phyloP scores from a whole-genome alignment of 2,888 invertebrate species.

The Himalopsyche japonica region DNA sequence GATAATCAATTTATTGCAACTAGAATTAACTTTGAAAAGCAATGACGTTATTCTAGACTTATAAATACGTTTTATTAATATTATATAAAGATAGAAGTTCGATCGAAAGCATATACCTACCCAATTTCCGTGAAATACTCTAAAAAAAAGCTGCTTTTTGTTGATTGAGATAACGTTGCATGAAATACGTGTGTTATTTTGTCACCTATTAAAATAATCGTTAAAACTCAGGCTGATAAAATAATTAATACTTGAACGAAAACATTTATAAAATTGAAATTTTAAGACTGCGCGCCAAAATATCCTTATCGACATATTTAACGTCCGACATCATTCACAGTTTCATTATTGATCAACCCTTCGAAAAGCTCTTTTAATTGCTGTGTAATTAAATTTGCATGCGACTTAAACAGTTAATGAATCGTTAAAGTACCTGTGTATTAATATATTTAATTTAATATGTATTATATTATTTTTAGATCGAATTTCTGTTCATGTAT shows the following conservation, averaged over 20 bases:
- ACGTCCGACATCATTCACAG: background rate
- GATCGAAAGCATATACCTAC: background rate
- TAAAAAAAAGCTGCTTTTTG: background rate
- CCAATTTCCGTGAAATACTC: background rate
- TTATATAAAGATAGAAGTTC: too few relatives aligned
- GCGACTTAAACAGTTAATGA: background rate
- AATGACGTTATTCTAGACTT: too few relatives aligned
- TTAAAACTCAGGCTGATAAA: background rate
- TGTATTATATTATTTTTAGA: background rate
- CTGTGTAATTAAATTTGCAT: background rate
- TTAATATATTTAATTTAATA: background rate
- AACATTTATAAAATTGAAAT: background rate
- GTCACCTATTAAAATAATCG: background rate
- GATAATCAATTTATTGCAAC: too few relatives aligned
- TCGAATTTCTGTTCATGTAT: too few relatives aligned
- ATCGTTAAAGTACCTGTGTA: background rate
- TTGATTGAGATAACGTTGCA: background rate
- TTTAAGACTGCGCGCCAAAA: background rate
- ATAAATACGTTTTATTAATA: too few relatives aligned
- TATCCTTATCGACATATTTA: background rate
- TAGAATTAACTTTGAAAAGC: too few relatives aligned
- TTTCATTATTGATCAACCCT: background rate
- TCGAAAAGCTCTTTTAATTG: background rate
- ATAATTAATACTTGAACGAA: background rate
- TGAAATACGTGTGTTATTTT: background rate